These are phyloP conservation scores for Blastobasis lacticolella DNA, from an alignment of 2,888 invertebrate genomes.

Conservation along the genomic window DNA sequence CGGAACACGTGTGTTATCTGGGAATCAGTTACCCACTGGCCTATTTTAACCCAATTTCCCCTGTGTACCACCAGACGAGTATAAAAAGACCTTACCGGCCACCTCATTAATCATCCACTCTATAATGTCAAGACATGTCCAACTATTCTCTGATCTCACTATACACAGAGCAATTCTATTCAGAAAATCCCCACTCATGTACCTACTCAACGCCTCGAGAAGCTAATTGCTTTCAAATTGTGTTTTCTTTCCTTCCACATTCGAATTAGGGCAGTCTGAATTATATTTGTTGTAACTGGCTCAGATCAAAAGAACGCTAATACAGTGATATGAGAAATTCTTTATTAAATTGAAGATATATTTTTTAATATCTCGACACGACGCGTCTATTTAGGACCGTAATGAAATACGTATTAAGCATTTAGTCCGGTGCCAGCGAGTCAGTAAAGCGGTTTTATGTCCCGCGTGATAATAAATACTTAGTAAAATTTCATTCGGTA, in stretches of 20 bases:
- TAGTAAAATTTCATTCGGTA: no score
- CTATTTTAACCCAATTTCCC: slow-evolving; percentile 55
- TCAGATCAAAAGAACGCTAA: no score
- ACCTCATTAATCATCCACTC: slow-evolving; percentile 57
- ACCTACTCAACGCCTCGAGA: slow-evolving; percentile 14
- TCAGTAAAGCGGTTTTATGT: no score
- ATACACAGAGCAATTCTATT: slow-evolving; percentile 19
- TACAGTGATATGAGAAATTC: no score
- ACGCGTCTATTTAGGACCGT: no score
- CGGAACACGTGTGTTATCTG: background rate
- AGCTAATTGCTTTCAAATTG: slow-evolving; percentile 39
- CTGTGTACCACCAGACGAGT: slow-evolving; percentile 46
- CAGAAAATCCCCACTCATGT: slow-evolving; percentile 33
- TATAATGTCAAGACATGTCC: slow-evolving; percentile 60
- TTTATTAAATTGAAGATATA: no score
- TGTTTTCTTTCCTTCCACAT: slow-evolving; percentile 1
- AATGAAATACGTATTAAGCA: no score
- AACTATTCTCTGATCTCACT: slow-evolving; percentile 53
- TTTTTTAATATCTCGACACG: no score
- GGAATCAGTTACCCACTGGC: slow-evolving; percentile 31
- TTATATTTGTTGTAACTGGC: background rate
- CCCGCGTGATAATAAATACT: no score
- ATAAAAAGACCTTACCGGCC: slow-evolving; percentile 49
- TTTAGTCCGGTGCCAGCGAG: no score
- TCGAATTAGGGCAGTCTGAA: background rate